These are phyloP conservation scores for Myotis brandtii DNA, from an alignment of 2,113 vertebrate species.

Conservation along the genomic window DNA sequence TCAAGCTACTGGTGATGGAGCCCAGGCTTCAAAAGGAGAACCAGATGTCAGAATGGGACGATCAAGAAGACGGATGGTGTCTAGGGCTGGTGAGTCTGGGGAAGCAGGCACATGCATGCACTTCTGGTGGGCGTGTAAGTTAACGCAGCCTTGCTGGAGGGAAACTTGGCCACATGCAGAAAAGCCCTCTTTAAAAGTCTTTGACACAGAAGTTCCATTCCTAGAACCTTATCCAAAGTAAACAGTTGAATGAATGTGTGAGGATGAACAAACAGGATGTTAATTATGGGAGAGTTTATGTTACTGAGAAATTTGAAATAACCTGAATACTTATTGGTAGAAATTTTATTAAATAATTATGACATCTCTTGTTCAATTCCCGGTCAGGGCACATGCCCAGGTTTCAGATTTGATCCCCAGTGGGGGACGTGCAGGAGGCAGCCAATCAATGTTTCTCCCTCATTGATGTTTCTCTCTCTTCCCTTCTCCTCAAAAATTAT, in stretches of 20 bases:
- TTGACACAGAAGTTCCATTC: background rate
- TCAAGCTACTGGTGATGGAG: background rate
- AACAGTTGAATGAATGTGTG: background rate
- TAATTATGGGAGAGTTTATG: background rate
- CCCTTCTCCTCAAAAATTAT: too few relatives aligned
- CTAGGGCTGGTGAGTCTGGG: background rate
- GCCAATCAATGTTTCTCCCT: too few relatives aligned
- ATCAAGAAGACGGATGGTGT: background rate
- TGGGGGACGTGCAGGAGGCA: too few relatives aligned
- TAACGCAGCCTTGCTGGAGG: background rate
- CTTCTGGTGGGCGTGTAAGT: background rate
- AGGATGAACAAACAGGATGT: background rate
- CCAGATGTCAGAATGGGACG: background rate
- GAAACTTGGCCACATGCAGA: background rate
- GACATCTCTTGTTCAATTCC: background rate
- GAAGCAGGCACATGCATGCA: fast-evolving
- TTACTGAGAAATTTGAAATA: background rate
- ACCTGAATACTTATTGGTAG: background rate
- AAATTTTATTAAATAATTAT: slow-evolving; percentile 19
- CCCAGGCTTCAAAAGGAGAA: background rate
- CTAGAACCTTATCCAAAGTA: background rate
- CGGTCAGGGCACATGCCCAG: too few relatives aligned
- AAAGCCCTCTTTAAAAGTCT: background rate
- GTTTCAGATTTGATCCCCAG: too few relatives aligned
- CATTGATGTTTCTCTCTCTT: too few relatives aligned